Base-by-base conservation (phyloP, 1,140 invertebrate species). In the Euglossa dilemma region DNA sequence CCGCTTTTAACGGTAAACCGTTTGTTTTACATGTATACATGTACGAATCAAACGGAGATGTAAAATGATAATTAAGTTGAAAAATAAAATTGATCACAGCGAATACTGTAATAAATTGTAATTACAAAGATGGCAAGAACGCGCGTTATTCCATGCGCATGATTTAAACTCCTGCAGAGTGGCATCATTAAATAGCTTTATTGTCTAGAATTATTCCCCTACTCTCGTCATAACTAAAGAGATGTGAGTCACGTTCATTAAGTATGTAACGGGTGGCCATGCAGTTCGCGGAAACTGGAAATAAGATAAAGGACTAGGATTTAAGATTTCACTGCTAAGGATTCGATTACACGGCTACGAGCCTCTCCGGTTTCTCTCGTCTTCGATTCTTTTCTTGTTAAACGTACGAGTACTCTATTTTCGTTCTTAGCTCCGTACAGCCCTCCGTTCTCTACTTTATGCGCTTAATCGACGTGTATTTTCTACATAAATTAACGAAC, bases 201-300 rank as follows among this genome's bases (percentile, higher is more conserved):
- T 91, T 91, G 88, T 91, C 76, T 89, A 73, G 85, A 87, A 90
- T 91, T 85, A 85, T 84, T 84, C 74, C 84, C 85, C 83, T 83
- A 71, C 74, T 84, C 77, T 64, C 72, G 67, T 86, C 76, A 73
- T 76, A 83, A 83, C 75, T 59, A 74, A 69, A 77, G 64, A 80
- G 25, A 76, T 56, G 71, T 91, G 88, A 91, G 82, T 91, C 90
- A 91, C 72, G 80, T 72, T 88, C 80, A 77, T 88, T 88, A 89
- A 66, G 66, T 64, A 74, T 79, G 47, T 85, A 87, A 85, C 86
- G 87, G 86, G 83, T 88, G 86, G 84, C 45, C 70, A 20, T 52
- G n/a, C 23, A 36, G 69, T 82, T 87, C 70, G 59, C 59, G 64
- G 66, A 79, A 85, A 87, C 59, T 56, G 72, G 50, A 74, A 64